Evolutionary conservation across 1,140 invertebrate genomes (phyloP).

Genomic region (Lordiphosa clarofinis): DNA sequence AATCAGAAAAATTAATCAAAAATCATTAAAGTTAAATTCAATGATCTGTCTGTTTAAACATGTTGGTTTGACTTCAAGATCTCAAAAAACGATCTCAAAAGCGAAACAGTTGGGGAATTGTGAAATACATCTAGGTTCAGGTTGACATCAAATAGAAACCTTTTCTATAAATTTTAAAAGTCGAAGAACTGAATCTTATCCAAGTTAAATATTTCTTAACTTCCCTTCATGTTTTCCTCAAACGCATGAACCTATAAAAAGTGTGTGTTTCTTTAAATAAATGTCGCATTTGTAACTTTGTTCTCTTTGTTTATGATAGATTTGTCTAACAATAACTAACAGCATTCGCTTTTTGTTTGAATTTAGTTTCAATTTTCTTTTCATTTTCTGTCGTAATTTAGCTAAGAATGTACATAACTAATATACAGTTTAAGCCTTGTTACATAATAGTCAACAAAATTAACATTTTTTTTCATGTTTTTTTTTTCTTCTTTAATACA

Average conservation of each 20-base stretch:
- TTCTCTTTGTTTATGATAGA: constrained; percentile 44
- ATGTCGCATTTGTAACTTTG: constrained; percentile 1
- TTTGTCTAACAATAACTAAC: constrained; percentile 71
- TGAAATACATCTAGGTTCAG: no score
- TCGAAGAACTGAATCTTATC: no score
- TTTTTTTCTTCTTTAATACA: constrained; percentile 36
- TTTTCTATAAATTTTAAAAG: no score
- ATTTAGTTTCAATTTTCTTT: constrained; percentile 33
- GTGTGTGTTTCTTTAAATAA: constrained; percentile 23
- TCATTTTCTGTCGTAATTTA: constrained; percentile 24
- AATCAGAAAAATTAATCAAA: no score
- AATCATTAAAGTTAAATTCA: no score
- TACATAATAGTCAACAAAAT: constrained; percentile 78
- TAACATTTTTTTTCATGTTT: constrained; percentile 48
- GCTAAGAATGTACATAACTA: constrained; percentile 71
- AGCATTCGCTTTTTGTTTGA: constrained; percentile 51
- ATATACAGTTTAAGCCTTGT: constrained; percentile 69
- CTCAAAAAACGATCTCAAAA: no score
- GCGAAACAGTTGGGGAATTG: no score
- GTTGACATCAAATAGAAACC: no score
- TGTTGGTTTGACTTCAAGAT: no score
- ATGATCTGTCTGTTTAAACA: no score
- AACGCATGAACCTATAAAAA: constrained; percentile 13
- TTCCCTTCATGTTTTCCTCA: no score
- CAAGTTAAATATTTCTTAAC: no score